phyloP scores from a whole-genome alignment of 2,797 vertebrate species.

The Cuculus canorus region DNA sequence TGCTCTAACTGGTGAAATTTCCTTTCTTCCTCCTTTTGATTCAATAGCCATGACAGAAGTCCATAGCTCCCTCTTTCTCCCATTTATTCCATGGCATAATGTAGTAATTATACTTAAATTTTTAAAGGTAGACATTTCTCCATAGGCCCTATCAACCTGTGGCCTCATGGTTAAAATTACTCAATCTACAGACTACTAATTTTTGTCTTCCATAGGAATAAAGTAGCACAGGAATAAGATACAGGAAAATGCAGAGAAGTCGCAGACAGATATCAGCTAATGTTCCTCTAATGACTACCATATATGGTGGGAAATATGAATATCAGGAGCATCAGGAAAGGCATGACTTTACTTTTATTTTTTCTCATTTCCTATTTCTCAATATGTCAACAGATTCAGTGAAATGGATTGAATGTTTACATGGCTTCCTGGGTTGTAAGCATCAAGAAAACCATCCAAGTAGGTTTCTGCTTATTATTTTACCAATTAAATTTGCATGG shows the following conservation, averaged over 20 bases:
- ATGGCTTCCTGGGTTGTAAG: conserved; percentile 57
- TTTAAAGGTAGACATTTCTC: conserved; percentile 69
- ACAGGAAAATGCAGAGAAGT: background rate
- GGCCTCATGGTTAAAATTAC: conserved; percentile 60
- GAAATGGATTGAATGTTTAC: conserved; percentile 57
- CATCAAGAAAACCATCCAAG: conserved; percentile 49
- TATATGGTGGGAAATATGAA: background rate
- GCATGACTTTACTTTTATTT: background rate
- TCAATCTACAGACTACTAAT: conserved; percentile 59
- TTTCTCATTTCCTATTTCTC: conserved; percentile 9
- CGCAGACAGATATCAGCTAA: background rate
- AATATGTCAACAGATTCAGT: conserved; percentile 50
- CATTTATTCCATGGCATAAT: conserved; percentile 43
- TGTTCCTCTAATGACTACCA: background rate
- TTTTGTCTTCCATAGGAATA: conserved; percentile 58
- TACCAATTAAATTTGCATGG: conserved; percentile 74
- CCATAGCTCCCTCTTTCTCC: conserved; percentile 1
- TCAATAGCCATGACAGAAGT: background rate
- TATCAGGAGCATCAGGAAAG: background rate
- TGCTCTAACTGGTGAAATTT: background rate
- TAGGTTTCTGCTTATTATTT: conserved; percentile 69
- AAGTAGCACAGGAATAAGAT: conserved; percentile 38
- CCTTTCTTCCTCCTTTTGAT: background rate
- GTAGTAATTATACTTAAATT: conserved; percentile 67
- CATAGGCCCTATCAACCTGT: conserved; percentile 67